Evolutionary conservation across 2,797 vertebrate species (phyloP).

Genomic region (Graptemys geographica): DNA sequence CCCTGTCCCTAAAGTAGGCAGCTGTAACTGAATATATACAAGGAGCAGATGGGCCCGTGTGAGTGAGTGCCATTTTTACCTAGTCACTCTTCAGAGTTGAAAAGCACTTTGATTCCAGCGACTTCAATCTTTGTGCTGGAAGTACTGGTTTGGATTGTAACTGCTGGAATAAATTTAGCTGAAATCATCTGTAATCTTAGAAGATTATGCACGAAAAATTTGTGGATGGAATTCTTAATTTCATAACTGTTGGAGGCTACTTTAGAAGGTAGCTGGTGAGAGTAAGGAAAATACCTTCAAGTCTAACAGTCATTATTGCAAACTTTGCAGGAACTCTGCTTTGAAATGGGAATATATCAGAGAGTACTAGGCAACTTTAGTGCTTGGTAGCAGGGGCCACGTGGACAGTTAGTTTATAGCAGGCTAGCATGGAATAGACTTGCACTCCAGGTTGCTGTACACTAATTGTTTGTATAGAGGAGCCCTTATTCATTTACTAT

Average conservation of each 20-base stretch:
- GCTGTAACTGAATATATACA: neutral
- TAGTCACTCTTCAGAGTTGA: neutral
- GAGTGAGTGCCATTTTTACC: neutral
- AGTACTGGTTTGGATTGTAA: neutral
- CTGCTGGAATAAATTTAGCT: neutral
- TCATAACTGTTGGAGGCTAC: neutral
- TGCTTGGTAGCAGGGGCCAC: neutral
- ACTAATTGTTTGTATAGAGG: neutral
- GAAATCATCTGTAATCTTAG: neutral
- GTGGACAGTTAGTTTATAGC: neutral
- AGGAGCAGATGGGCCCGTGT: neutral
- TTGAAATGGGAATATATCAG: neutral
- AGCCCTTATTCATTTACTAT: neutral
- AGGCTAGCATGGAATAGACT: neutral
- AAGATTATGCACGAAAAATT: neutral
- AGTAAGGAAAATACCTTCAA: neutral
- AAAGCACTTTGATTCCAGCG: neutral
- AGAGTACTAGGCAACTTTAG: neutral
- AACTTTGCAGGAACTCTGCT: neutral
- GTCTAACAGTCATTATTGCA: neutral
- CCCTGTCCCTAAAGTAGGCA: neutral
- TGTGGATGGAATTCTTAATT: neutral
- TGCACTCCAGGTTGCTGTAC: neutral
- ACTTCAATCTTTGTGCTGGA: neutral
- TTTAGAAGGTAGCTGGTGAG: neutral